These are phyloP conservation scores for Epicampocera succincta DNA, from an alignment of 2,888 invertebrate genomes.

Conservation along the genomic window DNA sequence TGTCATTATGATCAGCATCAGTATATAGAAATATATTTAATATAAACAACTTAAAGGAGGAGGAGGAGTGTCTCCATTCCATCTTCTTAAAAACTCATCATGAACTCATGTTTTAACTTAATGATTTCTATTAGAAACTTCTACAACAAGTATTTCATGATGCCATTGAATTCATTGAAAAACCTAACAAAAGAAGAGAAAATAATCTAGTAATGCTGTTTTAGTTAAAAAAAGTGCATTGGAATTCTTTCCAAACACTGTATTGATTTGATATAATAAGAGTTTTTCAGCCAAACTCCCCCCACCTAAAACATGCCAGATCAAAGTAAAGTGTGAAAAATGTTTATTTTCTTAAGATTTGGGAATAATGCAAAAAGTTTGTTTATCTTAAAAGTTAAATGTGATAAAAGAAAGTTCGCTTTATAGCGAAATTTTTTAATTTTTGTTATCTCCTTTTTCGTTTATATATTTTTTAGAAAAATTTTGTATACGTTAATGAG, in stretches of 20 bases:
- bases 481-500: background rate
- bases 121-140: background rate
- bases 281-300: background rate
- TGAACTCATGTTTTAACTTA: background rate
- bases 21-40: too few relatives aligned
- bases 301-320: background rate
- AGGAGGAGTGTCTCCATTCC: background rate
- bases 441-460: background rate
- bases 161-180: background rate
- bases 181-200: background rate
- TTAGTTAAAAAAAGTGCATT: background rate
- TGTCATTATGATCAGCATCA: too few relatives aligned
- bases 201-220: background rate
- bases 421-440: background rate
- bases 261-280: conserved; percentile 17
- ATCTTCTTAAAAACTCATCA: background rate
- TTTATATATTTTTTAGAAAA: background rate
- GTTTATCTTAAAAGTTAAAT: conserved; percentile 13
- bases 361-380: conserved; percentile 1
- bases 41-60: too few relatives aligned
- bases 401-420: background rate
- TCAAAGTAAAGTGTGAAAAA: conserved; percentile 16
- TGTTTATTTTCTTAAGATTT: conserved; percentile 3
- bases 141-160: background rate
- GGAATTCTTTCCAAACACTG: background rate